Conservation (phyloP, 2,113 vertebrate species). For the Malurus cyaneus region DNA sequence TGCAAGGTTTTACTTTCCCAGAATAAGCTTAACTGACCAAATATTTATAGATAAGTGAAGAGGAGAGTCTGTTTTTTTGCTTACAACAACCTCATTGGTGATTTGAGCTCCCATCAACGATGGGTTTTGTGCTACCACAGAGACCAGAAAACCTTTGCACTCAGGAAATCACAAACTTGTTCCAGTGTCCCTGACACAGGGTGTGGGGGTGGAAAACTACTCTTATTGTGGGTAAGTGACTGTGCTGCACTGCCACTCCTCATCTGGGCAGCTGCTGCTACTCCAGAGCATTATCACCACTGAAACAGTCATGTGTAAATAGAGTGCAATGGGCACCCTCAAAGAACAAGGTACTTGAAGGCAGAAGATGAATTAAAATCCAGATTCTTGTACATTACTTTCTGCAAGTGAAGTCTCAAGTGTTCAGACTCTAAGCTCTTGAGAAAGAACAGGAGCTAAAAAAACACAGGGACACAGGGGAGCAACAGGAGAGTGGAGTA, state of each 20-base stretch:
- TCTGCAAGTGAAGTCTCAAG: background rate
- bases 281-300: background rate
- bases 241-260: background rate
- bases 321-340: background rate
- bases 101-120: background rate
- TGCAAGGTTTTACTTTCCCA: background rate
- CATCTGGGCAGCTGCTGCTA: background rate
- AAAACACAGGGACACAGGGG: background rate
- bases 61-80: background rate
- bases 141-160: background rate
- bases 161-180: background rate
- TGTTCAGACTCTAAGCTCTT: background rate
- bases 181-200: background rate
- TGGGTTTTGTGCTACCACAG: background rate
- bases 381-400: background rate
- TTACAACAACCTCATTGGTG: background rate
- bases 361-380: background rate
- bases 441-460: background rate
- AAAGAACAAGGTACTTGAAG: background rate
- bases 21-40: background rate
- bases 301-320: background rate
- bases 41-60: background rate
- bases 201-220: background rate
- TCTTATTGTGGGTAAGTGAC: background rate
- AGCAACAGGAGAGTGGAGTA: background rate